Evolutionary conservation across 2,888 invertebrate genomes (phyloP).

Genomic region (Dryococelus australis): DNA sequence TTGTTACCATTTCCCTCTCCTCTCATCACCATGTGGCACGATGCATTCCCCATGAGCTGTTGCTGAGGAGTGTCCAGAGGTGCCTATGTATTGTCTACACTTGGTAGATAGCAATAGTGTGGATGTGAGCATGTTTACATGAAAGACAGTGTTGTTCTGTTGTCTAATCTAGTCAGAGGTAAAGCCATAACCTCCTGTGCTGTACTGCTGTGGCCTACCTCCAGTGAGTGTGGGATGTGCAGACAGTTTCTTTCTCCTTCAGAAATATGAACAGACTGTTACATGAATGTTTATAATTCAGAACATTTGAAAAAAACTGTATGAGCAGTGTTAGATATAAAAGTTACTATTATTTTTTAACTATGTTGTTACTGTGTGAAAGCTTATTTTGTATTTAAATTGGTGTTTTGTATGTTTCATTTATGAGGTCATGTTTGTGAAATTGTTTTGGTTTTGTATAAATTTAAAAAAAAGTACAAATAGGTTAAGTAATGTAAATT

Average conservation of each 20-base stretch:
- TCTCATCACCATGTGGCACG: no score
- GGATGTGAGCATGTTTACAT: neutral
- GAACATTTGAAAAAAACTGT: slow-evolving; percentile 33
- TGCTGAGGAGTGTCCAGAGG: no score
- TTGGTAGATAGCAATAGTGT: no score
- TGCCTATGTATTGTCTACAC: no score
- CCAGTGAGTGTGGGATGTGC: neutral
- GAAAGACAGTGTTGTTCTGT: neutral
- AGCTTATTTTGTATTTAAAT: slow-evolving; percentile 18
- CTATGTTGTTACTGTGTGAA: neutral
- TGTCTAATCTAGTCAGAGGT: slow-evolving; percentile 7
- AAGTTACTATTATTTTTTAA: slow-evolving; percentile 23
- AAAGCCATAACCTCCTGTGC: neutral
- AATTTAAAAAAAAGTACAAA: slow-evolving; percentile 26
- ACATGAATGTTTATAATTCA: slow-evolving; percentile 36
- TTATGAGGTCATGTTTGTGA: slow-evolving; percentile 22
- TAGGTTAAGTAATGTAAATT: slow-evolving; percentile 27
- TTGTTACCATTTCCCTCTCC: no score
- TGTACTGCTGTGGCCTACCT: neutral
- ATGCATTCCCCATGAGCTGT: no score
- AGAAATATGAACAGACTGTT: neutral
- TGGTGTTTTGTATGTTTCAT: slow-evolving; percentile 26
- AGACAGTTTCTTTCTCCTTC: neutral
- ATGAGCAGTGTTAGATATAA: neutral
- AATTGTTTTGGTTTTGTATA: slow-evolving; percentile 29